Evolutionary conservation across 64 coral and sea anemone genomes (phyloP), one percentile per base, ranked within the genome.

Genomic region (Stylophora pistillata): DNA sequence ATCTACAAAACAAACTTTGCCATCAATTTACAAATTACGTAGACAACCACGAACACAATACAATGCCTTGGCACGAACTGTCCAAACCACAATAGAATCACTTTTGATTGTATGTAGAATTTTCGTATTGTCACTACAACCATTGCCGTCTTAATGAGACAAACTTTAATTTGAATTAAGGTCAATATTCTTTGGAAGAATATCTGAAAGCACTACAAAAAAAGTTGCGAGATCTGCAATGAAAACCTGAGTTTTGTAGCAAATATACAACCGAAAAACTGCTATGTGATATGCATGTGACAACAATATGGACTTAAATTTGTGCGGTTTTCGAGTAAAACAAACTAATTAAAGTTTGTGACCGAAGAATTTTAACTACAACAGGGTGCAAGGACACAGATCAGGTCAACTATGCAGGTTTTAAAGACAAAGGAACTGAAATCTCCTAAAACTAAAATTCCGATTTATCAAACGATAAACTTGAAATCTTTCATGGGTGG

Each of bases 321-420:
- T 76, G 41, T 75, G 73, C 23, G 73, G 73, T 52, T 76, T 37
- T 41, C 10, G 37, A 47, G 11, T 10, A 16, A 76, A 37, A 76
- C 73, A 76, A 76, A 76, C 17, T 53, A 53, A 76, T 76, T 76
- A 53, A 52, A 53, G 73, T 53, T 76, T 76, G 41, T 41, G 53
- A 2, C 21, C 14, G 21, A 76, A 76, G 33, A 53, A 52, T 53
- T 76, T 7, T 16, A 52, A 23, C 20, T 37, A 53, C 34, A 52
- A 10, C 73, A 76, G 16, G 73, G 16, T 34, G 20, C 73, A 13
- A 21, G 17, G 53, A 12, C 16, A n/a, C 21, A 21, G 17, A 41
- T 20, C 18, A 20, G 11, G 23, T 23, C 9, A 25, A 68, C 12
- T 9, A 11, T 15, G 4, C 64, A 27, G 21, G 11, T 25, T 68